Evolutionary conservation across 2,113 vertebrate species (phyloP).

Genomic region (Thamnophis sirtalis): DNA sequence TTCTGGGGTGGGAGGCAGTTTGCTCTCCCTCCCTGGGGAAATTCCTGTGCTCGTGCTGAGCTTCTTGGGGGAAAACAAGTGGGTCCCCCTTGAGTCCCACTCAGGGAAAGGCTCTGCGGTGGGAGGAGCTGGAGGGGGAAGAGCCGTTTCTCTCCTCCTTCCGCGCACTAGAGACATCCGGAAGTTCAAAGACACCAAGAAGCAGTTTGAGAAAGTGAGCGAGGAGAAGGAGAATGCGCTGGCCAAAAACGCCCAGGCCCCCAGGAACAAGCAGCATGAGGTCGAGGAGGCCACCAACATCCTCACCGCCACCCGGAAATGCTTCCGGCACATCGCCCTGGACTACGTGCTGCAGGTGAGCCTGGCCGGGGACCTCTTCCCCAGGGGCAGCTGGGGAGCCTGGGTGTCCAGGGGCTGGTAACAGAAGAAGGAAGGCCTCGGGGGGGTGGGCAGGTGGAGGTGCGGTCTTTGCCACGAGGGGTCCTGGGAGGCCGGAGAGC

Average conservation of each 20-base stretch:
- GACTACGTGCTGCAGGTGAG: slow-evolving; percentile 95
- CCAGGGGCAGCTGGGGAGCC: background rate
- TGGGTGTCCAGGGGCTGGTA: background rate
- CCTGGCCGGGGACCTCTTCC: accelerated
- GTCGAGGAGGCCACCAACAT: slow-evolving; percentile 94
- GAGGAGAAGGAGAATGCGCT: slow-evolving; percentile 95
- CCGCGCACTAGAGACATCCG: slow-evolving; percentile 81
- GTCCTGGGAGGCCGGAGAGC: accelerated
- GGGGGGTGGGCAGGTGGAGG: too few relatives aligned
- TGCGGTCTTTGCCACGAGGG: background rate
- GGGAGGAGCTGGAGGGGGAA: background rate
- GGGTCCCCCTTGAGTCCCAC: background rate
- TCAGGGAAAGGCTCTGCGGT: background rate
- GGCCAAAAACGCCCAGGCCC: slow-evolving; percentile 92
- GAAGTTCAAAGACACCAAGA: slow-evolving; percentile 97
- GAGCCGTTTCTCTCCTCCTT: background rate
- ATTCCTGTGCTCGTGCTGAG: background rate
- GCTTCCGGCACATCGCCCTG: slow-evolving; percentile 93
- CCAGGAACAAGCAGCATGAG: slow-evolving; percentile 93
- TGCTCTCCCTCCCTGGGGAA: background rate
- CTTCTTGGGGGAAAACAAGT: background rate
- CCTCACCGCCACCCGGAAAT: slow-evolving; percentile 91
- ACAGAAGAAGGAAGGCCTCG: too few relatives aligned
- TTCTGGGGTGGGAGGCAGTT: background rate
- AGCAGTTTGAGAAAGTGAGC: slow-evolving; percentile 97